These are phyloP conservation scores for Takifugu bimaculatus DNA, from an alignment of 2,113 vertebrate genomes.

Conservation along the genomic window DNA sequence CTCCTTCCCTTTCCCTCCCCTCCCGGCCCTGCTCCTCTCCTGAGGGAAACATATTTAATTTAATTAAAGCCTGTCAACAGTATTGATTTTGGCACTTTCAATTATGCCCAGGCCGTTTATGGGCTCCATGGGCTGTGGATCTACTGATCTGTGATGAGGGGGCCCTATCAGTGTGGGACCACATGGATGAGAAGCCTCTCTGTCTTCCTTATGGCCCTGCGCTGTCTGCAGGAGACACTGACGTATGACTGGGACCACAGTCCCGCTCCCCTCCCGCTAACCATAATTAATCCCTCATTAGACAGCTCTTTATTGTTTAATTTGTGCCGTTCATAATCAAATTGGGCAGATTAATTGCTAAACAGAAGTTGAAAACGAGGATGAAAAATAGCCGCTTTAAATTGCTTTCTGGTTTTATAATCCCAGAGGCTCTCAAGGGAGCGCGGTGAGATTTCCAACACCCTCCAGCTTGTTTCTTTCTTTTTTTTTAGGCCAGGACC, in stretches of 20 bases:
- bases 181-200: slow-evolving; percentile 88
- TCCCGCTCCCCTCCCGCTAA: slow-evolving; percentile 85
- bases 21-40: slow-evolving; percentile 33
- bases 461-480: slow-evolving; percentile 38
- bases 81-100: slow-evolving; percentile 99
- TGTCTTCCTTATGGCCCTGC: slow-evolving; percentile 88
- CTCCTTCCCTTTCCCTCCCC: slow-evolving; percentile 22
- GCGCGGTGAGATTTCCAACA: slow-evolving; percentile 76
- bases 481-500: too few relatives aligned
- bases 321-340: slow-evolving; percentile 99
- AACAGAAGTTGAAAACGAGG: slow-evolving; percentile 84
- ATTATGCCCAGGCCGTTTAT: slow-evolving; percentile 85
- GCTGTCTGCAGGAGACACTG: slow-evolving; percentile 83
- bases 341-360: slow-evolving; percentile 99
- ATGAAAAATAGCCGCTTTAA: slow-evolving; percentile 92
- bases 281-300: slow-evolving; percentile 99
- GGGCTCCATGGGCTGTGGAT: slow-evolving; percentile 85
- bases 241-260: slow-evolving; percentile 84
- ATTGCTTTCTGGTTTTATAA: slow-evolving; percentile 66
- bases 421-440: slow-evolving; percentile 71
- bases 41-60: slow-evolving; percentile 92
- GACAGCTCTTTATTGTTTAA: slow-evolving; percentile 99
- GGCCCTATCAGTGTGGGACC: slow-evolving; percentile 91
- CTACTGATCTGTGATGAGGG: slow-evolving; percentile 96
- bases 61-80: slow-evolving; percentile 96